Conservation (phyloP, 2,113 vertebrate species). For the Eleginops maclovinus region DNA sequence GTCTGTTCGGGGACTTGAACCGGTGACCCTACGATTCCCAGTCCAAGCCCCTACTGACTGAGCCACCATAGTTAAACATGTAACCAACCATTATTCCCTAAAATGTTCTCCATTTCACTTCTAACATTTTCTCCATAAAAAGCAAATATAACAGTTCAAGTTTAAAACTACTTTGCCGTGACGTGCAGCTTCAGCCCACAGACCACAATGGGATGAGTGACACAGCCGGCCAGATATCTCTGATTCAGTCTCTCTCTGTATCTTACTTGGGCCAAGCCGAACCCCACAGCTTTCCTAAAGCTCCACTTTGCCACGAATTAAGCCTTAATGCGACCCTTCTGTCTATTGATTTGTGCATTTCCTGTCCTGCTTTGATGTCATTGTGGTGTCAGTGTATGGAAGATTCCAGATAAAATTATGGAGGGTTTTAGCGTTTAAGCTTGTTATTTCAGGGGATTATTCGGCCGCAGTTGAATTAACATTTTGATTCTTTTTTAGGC, state of each 20-base stretch:
- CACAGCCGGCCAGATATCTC: constrained; percentile 64
- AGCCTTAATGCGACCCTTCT: constrained; percentile 81
- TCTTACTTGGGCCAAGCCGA: constrained; percentile 47
- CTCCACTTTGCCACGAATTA: constrained; percentile 81
- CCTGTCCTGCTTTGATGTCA: constrained; percentile 85
- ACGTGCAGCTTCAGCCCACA: constrained; percentile 37
- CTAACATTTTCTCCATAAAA: constrained; percentile 5
- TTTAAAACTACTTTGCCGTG: constrained; percentile 45
- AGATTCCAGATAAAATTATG: constrained; percentile 87
- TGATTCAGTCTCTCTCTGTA: constrained; percentile 63
- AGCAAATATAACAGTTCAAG: constrained; percentile 15
- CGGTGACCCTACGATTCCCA: no score
- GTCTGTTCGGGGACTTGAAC: no score
- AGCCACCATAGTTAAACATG: neutral
- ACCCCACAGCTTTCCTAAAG: constrained; percentile 75
- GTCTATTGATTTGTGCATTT: constrained; percentile 83
- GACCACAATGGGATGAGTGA: constrained; percentile 58
- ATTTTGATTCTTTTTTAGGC: constrained; percentile 83
- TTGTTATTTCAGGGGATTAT: constrained; percentile 86
- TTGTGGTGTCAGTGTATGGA: constrained; percentile 83
- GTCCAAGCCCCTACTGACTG: no score
- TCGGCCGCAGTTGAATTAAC: constrained; percentile 81
- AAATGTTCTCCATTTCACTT: neutral
- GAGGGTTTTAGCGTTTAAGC: constrained; percentile 85
- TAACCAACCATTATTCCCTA: neutral